These are phyloP conservation scores for Gobio occitaniae DNA, from an alignment of 2,797 vertebrate species.

Conservation along the genomic window DNA sequence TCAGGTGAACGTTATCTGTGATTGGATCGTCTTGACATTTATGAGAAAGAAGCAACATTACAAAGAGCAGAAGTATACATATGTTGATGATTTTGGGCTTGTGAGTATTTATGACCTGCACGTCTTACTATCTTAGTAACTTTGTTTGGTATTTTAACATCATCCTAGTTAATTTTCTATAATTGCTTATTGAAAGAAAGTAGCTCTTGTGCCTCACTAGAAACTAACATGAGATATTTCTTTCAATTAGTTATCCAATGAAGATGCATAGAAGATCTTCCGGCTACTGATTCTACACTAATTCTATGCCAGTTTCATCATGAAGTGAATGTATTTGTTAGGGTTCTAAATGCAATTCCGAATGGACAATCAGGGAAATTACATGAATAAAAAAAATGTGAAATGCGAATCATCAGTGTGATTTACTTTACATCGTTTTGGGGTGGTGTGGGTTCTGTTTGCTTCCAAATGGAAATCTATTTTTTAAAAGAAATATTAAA, in stretches of 20 bases:
- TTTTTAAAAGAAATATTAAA: not conserved
- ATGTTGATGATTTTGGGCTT: conserved; percentile 76
- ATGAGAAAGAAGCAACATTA: conserved; percentile 84
- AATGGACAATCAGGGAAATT: not conserved
- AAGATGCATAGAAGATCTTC: conserved; percentile 36
- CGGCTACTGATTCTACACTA: not conserved
- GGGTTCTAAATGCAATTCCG: not conserved
- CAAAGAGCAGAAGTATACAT: conserved; percentile 85
- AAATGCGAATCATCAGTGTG: not conserved
- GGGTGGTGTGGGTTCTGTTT: too few species aligned
- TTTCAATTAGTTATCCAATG: conserved; percentile 41
- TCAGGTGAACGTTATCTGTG: conserved; percentile 85
- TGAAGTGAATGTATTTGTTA: not conserved
- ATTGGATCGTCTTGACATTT: conserved; percentile 81
- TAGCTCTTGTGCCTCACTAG: not conserved
- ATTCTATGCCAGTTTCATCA: not conserved
- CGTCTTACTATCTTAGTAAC: not conserved
- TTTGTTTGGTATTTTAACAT: not conserved
- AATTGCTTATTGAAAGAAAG: not conserved
- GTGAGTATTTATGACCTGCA: conserved; percentile 55
- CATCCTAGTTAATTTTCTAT: not conserved
- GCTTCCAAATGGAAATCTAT: not conserved
- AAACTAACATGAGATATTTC: conserved; percentile 25
- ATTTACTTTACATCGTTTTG: not conserved
- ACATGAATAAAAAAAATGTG: not conserved